Percentiles rank a stretch among this genome's conserved stretches.
Conservation (phyloP, 2,888 invertebrate genomes). For the Ormyrus thymus region DNA sequence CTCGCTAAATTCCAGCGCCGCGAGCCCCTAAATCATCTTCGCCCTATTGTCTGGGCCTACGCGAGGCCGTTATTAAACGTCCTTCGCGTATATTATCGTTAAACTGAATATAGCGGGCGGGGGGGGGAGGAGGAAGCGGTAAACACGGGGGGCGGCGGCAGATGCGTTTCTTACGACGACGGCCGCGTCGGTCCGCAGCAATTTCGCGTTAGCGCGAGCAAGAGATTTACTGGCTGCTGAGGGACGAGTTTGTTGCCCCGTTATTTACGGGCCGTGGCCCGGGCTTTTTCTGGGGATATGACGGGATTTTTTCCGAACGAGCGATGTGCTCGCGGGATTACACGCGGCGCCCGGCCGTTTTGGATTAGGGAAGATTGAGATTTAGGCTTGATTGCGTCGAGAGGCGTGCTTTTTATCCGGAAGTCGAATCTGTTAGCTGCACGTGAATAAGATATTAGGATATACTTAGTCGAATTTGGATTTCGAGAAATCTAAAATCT, state of each 20-base stretch:
- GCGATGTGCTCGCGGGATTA: no score
- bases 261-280: constrained; percentile 5
- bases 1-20: constrained; percentile 8
- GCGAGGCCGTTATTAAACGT: constrained; percentile 48
- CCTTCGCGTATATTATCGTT: constrained; percentile 52
- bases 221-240: constrained; percentile 37
- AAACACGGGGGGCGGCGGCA: constrained; percentile 2
- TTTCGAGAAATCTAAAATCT: no score
- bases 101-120: constrained; percentile 24
- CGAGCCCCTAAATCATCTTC: constrained; percentile 42
- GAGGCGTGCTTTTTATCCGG: no score
- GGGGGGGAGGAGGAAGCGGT: neutral
- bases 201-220: constrained; percentile 7
- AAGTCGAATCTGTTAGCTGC: no score
- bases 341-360: no score
- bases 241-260: neutral
- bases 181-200: constrained; percentile 19
- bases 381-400: no score
- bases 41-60: constrained; percentile 29
- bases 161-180: constrained; percentile 11
- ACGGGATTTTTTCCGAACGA: no score
- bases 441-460: no score
- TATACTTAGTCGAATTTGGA: no score
- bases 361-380: no score
- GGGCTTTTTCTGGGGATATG: no score